phyloP scores from a whole-genome alignment of 1,140 invertebrate species.

The Halesus radiatus region DNA sequence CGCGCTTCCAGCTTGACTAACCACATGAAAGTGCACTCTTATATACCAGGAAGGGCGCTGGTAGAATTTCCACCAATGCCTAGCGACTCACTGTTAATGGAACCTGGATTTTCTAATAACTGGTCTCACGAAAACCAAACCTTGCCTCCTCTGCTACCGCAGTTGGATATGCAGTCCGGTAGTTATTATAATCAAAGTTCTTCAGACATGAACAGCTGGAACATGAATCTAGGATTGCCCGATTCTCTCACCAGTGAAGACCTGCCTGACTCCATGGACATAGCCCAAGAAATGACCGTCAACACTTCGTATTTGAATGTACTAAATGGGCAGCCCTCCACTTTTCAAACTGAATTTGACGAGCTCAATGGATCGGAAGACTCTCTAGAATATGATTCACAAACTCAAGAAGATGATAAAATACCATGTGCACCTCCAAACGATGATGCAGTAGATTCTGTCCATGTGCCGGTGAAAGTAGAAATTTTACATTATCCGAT shows the following conservation, averaged over 20 bases:
- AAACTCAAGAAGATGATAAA: conserved; percentile 1
- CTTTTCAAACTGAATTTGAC: conserved; percentile 60
- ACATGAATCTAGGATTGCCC: conserved; percentile 35
- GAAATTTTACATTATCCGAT: conserved; percentile 19
- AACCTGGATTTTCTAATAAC: conserved; percentile 1
- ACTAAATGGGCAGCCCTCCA: conserved; percentile 58
- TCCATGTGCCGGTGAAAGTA: conserved; percentile 11
- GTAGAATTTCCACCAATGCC: conserved; percentile 55
- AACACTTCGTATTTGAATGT: conserved; percentile 57
- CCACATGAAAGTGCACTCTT: conserved; percentile 70
- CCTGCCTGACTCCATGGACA: conserved; percentile 44
- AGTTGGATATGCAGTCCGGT: conserved; percentile 43
- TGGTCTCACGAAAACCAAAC: conserved; percentile 21
- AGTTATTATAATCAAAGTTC: conserved; percentile 58
- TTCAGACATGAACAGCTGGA: conserved; percentile 38
- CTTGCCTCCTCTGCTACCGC: conserved; percentile 31
- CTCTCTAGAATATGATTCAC: conserved; percentile 18
- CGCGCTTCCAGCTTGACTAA: conserved; percentile 69
- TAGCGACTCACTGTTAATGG: conserved; percentile 41
- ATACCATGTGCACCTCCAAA: background rate
- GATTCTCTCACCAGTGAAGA: conserved; percentile 31
- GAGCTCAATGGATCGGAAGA: conserved; percentile 60
- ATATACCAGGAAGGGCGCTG: conserved; percentile 65
- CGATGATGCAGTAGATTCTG: background rate
- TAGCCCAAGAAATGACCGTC: conserved; percentile 50